phyloP scores from a whole-genome alignment of 2,797 vertebrate species.

The Gymnothorax reevesii region DNA sequence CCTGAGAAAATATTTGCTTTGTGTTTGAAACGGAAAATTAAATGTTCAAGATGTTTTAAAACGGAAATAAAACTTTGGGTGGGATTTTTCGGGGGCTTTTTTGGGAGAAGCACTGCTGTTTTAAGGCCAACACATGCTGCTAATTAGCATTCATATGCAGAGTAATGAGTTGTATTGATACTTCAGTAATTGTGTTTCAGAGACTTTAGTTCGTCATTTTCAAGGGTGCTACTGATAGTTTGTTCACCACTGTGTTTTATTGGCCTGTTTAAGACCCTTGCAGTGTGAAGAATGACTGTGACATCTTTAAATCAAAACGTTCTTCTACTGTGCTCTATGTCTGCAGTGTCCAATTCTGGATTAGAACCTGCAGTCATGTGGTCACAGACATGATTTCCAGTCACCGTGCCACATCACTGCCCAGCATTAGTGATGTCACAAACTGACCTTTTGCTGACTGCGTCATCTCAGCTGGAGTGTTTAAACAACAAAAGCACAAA shows the following conservation, averaged over 20 bases:
- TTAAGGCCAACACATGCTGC: too few relatives aligned
- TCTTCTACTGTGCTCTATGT: background rate
- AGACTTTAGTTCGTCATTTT: too few relatives aligned
- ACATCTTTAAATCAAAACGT: background rate
- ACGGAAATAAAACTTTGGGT: background rate
- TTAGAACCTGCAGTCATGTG: conserved; percentile 3
- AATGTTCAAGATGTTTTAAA: background rate
- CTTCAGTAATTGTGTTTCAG: too few relatives aligned
- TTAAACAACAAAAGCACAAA: background rate
- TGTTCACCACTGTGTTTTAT: background rate
- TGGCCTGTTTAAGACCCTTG: background rate
- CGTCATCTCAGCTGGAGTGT: background rate
- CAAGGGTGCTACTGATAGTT: background rate
- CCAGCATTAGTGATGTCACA: background rate
- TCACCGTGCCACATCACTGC: background rate
- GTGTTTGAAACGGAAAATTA: background rate
- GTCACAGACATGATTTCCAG: background rate
- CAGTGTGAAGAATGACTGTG: background rate
- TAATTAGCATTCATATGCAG: too few relatives aligned
- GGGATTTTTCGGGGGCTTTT: background rate
- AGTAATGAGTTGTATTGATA: too few relatives aligned
- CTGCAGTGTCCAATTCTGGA: background rate
- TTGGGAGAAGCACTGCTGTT: background rate
- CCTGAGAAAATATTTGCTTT: conserved; percentile 18
- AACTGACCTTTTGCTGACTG: background rate